Conservation (phyloP, 2,797 vertebrate genomes). For the Tapera naevia region DNA sequence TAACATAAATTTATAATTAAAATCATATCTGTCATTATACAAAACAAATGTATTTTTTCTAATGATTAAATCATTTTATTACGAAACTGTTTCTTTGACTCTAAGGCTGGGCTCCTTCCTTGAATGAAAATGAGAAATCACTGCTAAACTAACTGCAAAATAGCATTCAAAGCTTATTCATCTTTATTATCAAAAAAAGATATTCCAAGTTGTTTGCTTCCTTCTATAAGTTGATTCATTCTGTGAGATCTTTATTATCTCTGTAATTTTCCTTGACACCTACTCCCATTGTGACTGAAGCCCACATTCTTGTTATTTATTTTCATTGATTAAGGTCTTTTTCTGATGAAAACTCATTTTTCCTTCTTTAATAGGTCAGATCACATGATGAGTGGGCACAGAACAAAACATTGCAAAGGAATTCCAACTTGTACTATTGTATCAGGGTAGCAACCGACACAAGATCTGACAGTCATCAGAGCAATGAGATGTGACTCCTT, state of each 20-base stretch:
- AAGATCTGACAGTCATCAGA: neutral
- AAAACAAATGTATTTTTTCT: neutral
- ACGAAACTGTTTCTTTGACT: neutral
- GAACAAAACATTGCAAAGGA: neutral
- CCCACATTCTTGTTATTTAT: neutral
- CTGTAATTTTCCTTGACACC: neutral
- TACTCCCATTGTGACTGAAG: neutral
- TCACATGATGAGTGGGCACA: neutral
- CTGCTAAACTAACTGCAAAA: neutral
- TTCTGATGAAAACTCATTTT: neutral
- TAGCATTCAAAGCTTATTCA: neutral
- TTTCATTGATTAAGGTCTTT: neutral
- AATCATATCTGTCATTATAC: neutral
- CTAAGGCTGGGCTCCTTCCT: neutral
- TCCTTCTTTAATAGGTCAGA: neutral
- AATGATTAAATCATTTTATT: neutral
- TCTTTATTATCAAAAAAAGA: constrained; percentile 3
- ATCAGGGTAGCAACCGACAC: neutral
- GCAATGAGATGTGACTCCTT: neutral
- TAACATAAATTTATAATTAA: neutral
- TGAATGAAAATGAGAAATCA: neutral
- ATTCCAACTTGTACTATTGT: neutral
- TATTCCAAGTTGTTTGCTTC: neutral
- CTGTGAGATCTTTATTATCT: neutral
- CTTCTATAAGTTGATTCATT: neutral